A percentile compares a stretch with the other conserved stretches of the same genome.
Evolutionary conservation across 2,797 vertebrate species (phyloP).

Genomic region (Fistularia tabacaria): DNA sequence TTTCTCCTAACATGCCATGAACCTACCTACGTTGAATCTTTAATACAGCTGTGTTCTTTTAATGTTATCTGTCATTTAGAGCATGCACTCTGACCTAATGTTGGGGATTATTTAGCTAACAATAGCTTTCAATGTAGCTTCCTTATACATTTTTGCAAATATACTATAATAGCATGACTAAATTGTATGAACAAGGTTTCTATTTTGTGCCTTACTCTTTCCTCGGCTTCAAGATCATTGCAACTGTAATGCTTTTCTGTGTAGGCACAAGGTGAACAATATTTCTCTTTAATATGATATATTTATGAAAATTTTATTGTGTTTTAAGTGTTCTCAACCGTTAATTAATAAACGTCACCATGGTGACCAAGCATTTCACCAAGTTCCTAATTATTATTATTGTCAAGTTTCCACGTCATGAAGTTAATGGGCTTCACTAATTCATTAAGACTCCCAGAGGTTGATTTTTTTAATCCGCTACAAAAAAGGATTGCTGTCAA

Average conservation of each 20-base stretch:
- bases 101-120: slow-evolving; percentile 66
- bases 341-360: slow-evolving; percentile 73
- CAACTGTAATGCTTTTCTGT: slow-evolving; percentile 56
- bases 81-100: slow-evolving; percentile 69
- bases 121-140: slow-evolving; percentile 76
- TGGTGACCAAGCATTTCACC: slow-evolving; percentile 44
- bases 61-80: slow-evolving; percentile 51
- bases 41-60: slow-evolving; percentile 30
- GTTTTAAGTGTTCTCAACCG: slow-evolving; percentile 80
- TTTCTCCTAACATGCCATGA: slow-evolving; percentile 40
- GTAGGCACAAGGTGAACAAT: slow-evolving; percentile 75
- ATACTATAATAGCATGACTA: slow-evolving; percentile 81
- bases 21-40: slow-evolving; percentile 5
- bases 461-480: no score
- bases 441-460: no score
- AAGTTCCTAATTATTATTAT: slow-evolving; percentile 16
- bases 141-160: slow-evolving; percentile 71
- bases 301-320: slow-evolving; percentile 81
- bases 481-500: no score
- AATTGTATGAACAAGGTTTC: slow-evolving; percentile 70
- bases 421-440: no score
- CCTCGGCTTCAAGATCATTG: slow-evolving; percentile 74
- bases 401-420: slow-evolving; percentile 3
- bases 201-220: slow-evolving; percentile 88
- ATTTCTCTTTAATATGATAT: slow-evolving; percentile 81